Evolutionary conservation across 2,797 vertebrate species (phyloP), one percentile per base, ranked within the genome.

Genomic region (Acanthurus tractus): DNA sequence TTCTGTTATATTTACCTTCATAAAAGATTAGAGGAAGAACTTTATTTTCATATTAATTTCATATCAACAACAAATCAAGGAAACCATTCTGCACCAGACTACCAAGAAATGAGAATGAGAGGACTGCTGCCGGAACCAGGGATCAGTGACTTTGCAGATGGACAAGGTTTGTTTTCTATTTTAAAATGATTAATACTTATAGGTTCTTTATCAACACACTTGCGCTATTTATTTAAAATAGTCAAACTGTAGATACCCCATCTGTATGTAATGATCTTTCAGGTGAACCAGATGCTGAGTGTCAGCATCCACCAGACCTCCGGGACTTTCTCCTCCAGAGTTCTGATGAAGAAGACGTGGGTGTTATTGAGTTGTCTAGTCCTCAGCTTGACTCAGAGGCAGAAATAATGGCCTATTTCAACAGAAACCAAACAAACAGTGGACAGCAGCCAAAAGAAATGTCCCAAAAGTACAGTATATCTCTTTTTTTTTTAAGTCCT

Each of bases 291-390:
- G 91, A 88, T 38, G 45, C 74, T 54, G 93, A 93, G 65, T 73
- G 79, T 63, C 91, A 92, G 78, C 74, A 85, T 67, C 62, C 83
- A 18, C 69, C 86, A 75, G 91, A 92, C 34, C 78, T 95, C 46
- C 74, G 8, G 10, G 84, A 95, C 65, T 95, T 95, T 66, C 94
- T 96, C 9, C 91, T 92, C 17, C 92, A 91, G 75, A 90, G 80
- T 75, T 93, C 93, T 18, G 94, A 95, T 63, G 89, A 88, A 29
- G 94, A 95, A 50, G 90, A 94, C 1, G 1, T 17, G 1, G 83
- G 71, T 45, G 38, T 18, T 13, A 69, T 84, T 61, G 90, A 94
- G 61, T 74, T 88, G 48, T 81, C 85, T 23, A 84, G 89, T 72
- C 81, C 83, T 68, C 91, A 86, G 22, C 72, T 92, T 29, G 91